Evolutionary conservation across 2,113 vertebrate genomes (phyloP).

Genomic region (Lepus americanus): DNA sequence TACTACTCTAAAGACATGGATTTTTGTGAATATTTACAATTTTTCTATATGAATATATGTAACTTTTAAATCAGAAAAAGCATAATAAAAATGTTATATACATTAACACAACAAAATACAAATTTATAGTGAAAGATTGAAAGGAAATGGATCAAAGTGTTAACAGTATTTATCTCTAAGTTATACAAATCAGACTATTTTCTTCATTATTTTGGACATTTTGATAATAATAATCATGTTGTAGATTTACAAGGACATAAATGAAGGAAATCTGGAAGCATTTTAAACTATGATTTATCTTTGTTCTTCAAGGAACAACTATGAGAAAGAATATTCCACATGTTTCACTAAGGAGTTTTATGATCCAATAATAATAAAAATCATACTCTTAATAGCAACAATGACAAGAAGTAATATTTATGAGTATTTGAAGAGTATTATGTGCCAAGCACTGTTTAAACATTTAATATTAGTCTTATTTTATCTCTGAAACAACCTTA

Average conservation of each 20-base stretch:
- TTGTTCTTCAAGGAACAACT: conserved; percentile 34
- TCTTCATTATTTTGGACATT: conserved; percentile 46
- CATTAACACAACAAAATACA: conserved; percentile 43
- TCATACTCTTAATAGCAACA: neutral
- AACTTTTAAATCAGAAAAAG: conserved; percentile 44
- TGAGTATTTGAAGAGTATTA: neutral
- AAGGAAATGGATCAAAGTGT: conserved; percentile 7
- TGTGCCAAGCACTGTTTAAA: neutral
- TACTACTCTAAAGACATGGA: neutral
- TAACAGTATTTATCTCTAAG: neutral
- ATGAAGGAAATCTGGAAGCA: conserved; percentile 23
- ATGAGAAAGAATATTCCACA: neutral
- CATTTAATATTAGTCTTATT: conserved; percentile 37
- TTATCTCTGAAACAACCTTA: conserved; percentile 44
- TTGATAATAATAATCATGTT: conserved; percentile 34
- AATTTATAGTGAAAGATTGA: conserved; percentile 7
- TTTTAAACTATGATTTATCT: conserved; percentile 29
- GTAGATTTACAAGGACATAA: conserved; percentile 47
- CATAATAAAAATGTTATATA: neutral
- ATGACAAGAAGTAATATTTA: conserved; percentile 42
- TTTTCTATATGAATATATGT: conserved; percentile 28
- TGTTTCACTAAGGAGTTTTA: conserved; percentile 35
- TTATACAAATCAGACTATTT: conserved; percentile 8
- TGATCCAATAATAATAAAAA: conserved; percentile 46
- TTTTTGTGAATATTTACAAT: conserved; percentile 45